A percentile compares a stretch with the other conserved stretches of the same genome.
phyloP scores from a whole-genome alignment of 2,797 vertebrate species.

The Urocyon cinereoargenteus region DNA sequence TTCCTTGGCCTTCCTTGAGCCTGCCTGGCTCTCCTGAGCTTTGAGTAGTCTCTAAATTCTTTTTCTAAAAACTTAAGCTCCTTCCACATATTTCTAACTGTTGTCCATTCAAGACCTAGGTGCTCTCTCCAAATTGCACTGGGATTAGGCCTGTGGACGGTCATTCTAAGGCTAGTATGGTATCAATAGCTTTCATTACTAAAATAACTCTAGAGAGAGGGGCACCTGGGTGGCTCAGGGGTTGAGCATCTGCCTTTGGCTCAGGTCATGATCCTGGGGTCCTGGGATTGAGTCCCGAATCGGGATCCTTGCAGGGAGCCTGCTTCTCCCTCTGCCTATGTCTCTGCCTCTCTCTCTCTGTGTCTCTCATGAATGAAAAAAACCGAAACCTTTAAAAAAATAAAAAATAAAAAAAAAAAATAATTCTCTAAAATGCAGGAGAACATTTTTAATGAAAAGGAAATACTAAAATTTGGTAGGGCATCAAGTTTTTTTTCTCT shows the following conservation, averaged over 20 bases:
- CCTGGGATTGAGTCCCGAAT: too few relatives aligned
- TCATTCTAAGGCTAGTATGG: neutral
- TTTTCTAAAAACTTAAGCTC: slow-evolving; percentile 15
- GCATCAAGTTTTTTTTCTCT: neutral
- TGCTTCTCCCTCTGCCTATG: too few relatives aligned
- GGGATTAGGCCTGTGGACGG: neutral
- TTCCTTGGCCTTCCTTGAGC: neutral
- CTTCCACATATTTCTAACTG: slow-evolving; percentile 45
- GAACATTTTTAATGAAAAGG: slow-evolving; percentile 8
- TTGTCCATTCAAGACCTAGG: neutral
- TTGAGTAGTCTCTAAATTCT: neutral
- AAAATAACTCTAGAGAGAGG: neutral
- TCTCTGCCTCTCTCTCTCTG: too few relatives aligned
- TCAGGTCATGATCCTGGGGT: too few relatives aligned
- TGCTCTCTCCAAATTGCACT: neutral
- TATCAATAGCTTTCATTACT: slow-evolving; percentile 13
- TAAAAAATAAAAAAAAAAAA: too few relatives aligned
- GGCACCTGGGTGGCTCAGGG: too few relatives aligned
- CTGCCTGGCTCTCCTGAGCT: neutral
- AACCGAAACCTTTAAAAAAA: too few relatives aligned
- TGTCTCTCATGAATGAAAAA: too few relatives aligned
- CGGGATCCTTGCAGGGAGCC: too few relatives aligned
- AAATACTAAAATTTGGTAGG: slow-evolving; percentile 27
- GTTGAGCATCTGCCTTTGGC: too few relatives aligned
- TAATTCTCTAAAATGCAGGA: slow-evolving; percentile 23